These are phyloP conservation scores for Notodromas monacha DNA, from an alignment of 2,888 invertebrate species.

Conservation along the genomic window DNA sequence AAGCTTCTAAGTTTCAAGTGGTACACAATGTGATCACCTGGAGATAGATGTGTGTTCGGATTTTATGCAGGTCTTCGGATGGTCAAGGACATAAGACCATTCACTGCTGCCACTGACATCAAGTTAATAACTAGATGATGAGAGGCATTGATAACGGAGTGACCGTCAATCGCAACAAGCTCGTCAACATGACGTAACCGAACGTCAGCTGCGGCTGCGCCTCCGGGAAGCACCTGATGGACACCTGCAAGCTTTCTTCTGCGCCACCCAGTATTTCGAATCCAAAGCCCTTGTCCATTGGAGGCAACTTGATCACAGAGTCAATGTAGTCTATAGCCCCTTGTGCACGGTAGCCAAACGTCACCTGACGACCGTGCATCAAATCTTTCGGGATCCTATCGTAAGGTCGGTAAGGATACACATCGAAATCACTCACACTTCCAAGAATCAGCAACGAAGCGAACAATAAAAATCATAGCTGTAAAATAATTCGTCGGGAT, in stretches of 20 bases:
- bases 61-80: too few relatives aligned
- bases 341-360: conserved; percentile 6
- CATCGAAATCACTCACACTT: too few relatives aligned
- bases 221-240: conserved; percentile 87
- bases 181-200: conserved; percentile 68
- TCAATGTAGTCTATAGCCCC: conserved; percentile 21
- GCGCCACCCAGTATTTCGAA: conserved; percentile 92
- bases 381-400: too few relatives aligned
- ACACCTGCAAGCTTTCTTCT: conserved; percentile 79
- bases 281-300: conserved; percentile 82
- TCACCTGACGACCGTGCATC: not conserved
- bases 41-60: too few relatives aligned
- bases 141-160: conserved; percentile 45
- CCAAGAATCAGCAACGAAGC: too few relatives aligned
- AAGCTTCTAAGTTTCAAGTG: too few relatives aligned
- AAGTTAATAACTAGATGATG: conserved; percentile 74
- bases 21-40: too few relatives aligned
- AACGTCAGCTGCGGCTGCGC: conserved; percentile 69
- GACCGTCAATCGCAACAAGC: conserved; percentile 68
- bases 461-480: too few relatives aligned
- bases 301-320: conserved; percentile 40
- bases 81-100: conserved; percentile 51
- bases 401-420: too few relatives aligned
- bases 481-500: too few relatives aligned
- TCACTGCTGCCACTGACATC: conserved; percentile 55